Percentiles rank a stretch among this genome's conserved stretches.
These are phyloP conservation scores for Neosilurus hyrtlii DNA, from an alignment of 2,797 vertebrate genomes.

Conservation along the genomic window DNA sequence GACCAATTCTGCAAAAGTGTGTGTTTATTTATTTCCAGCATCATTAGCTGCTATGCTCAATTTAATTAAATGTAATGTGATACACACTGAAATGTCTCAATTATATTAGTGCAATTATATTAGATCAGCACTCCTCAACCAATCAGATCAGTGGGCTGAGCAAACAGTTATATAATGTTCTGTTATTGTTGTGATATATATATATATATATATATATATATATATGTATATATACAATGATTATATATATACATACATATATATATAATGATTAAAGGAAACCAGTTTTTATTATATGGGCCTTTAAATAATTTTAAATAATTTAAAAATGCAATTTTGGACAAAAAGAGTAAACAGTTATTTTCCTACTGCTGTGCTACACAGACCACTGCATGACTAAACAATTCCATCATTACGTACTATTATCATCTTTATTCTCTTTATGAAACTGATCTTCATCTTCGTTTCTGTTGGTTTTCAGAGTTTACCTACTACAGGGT, in stretches of 20 bases:
- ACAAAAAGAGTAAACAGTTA: not conserved
- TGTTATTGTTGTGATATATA: too few species aligned
- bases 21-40: not conserved
- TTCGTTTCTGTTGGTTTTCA: conserved; percentile 65
- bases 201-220: too few species aligned
- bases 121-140: too few species aligned
- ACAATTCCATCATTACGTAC: not conserved
- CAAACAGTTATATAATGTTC: too few species aligned
- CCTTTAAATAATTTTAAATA: not conserved
- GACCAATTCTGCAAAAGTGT: not conserved
- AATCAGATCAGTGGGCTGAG: too few species aligned
- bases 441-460: not conserved
- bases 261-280: not conserved
- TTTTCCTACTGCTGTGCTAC: conserved; percentile 66
- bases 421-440: not conserved
- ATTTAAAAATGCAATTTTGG: too few species aligned
- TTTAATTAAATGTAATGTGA: too few species aligned
- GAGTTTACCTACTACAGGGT: conserved; percentile 83
- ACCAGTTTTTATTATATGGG: not conserved
- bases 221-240: too few species aligned
- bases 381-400: conserved; percentile 36
- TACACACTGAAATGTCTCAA: too few species aligned
- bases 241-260: too few species aligned
- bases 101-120: too few species aligned
- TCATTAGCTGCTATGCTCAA: not conserved